These are phyloP conservation scores for Scaeva pyrastri DNA, from an alignment of 2,888 invertebrate genomes.

Conservation along the genomic window DNA sequence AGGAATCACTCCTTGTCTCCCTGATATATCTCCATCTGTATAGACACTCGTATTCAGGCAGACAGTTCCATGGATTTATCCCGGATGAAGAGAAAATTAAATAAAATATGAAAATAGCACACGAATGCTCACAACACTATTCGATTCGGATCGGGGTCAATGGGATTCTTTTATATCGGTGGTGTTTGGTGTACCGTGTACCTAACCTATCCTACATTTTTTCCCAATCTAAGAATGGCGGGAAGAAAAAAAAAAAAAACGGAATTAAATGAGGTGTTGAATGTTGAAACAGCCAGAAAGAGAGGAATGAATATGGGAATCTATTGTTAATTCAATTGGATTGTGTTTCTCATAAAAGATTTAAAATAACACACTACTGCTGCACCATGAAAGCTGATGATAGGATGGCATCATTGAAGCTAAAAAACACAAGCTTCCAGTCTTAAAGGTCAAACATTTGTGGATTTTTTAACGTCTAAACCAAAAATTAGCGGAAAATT, in stretches of 20 bases:
- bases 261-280: slow-evolving; percentile 19
- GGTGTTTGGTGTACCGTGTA: no score
- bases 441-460: slow-evolving; percentile 14
- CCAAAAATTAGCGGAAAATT: no score
- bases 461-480: no score
- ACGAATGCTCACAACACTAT: slow-evolving; percentile 17
- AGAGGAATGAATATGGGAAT: not conserved
- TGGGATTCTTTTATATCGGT: slow-evolving; percentile 37
- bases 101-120: slow-evolving; percentile 54
- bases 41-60: slow-evolving; percentile 2
- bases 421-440: no score
- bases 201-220: no score
- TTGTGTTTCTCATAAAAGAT: slow-evolving; percentile 9
- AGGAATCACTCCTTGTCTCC: slow-evolving; percentile 2
- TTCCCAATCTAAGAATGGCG: slow-evolving; percentile 17
- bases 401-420: no score
- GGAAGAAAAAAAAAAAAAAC: not conserved
- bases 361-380: not conserved
- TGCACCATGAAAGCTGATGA: no score
- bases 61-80: not conserved
- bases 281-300: slow-evolving; percentile 9
- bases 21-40: not conserved
- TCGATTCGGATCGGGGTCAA: slow-evolving; percentile 56
- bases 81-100: slow-evolving; percentile 43
- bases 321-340: slow-evolving; percentile 25